A percentile compares a stretch with the other conserved stretches of the same genome.
phyloP scores from a whole-genome alignment of 2,888 invertebrate species.

The Pristionchus fissidentatus region DNA sequence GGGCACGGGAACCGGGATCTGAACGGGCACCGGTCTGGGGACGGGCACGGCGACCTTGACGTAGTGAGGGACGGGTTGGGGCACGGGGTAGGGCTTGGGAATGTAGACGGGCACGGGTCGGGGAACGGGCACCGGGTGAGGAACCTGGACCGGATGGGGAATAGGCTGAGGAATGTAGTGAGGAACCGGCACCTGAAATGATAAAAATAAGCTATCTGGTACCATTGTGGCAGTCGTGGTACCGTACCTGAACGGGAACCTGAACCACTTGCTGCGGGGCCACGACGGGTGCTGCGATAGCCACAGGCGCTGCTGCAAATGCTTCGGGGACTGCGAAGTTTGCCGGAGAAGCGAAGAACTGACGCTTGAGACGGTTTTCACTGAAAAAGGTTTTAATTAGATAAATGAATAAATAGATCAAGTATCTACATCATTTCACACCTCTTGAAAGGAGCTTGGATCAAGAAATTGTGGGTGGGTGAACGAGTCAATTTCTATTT shows the following conservation, averaged over 20 bases:
- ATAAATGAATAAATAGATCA: too few relatives aligned
- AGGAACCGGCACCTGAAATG: constrained; percentile 39
- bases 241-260: constrained; percentile 29
- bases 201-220: not conserved
- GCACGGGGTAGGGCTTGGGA: constrained; percentile 11
- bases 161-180: constrained; percentile 37
- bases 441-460: not conserved
- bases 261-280: constrained; percentile 26
- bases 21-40: constrained; percentile 39
- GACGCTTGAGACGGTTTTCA: constrained; percentile 6
- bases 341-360: constrained; percentile 12
- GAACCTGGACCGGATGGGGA: constrained; percentile 33
- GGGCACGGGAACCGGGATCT: constrained; percentile 4
- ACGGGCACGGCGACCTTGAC: constrained; percentile 10
- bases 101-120: constrained; percentile 35
- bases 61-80: constrained; percentile 25
- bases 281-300: not conserved
- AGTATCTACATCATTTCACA: too few relatives aligned
- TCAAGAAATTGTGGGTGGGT: too few relatives aligned
- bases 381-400: too few relatives aligned
- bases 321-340: constrained; percentile 23
- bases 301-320: constrained; percentile 27
- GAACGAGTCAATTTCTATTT: too few relatives aligned
- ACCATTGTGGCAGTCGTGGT: not conserved
- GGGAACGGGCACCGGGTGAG: constrained; percentile 9